Percentiles rank a stretch among this genome's conserved stretches.
Evolutionary conservation across 2,888 invertebrate species (phyloP).

Genomic region (Dusona sp.): DNA sequence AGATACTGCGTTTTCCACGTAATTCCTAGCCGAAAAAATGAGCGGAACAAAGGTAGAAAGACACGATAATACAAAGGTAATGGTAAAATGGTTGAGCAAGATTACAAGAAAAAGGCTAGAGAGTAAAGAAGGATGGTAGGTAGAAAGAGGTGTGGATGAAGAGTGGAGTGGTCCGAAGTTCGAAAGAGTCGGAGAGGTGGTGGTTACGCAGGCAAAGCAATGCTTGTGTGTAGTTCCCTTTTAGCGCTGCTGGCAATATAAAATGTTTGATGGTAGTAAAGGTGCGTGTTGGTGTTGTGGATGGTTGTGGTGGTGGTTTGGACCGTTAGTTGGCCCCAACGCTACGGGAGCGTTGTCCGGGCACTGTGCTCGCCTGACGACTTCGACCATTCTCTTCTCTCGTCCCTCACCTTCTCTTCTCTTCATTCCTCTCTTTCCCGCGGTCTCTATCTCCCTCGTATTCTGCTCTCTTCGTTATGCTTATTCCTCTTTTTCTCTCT

Average conservation of each 20-base stretch:
- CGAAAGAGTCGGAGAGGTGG: conserved; percentile 26
- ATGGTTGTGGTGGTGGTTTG: conserved; percentile 78
- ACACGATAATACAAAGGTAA: background rate
- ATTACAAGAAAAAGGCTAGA: conserved; percentile 40
- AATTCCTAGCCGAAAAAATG: background rate
- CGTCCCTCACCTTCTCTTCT: conserved; percentile 60
- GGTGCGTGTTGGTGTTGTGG: conserved; percentile 64
- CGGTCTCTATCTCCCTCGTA: conserved; percentile 41
- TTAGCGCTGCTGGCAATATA: conserved; percentile 47
- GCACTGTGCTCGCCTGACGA: conserved; percentile 76
- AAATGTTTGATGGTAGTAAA: conserved; percentile 53
- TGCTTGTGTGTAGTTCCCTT: conserved; percentile 44
- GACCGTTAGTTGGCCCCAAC: conserved; percentile 84
- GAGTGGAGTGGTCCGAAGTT: conserved; percentile 61
- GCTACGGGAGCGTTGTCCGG: conserved; percentile 84
- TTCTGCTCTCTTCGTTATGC: conserved; percentile 38
- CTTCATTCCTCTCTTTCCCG: conserved; percentile 23
- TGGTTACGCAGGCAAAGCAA: conserved; percentile 46
- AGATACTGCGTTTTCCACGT: conserved; percentile 8
- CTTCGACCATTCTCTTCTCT: conserved; percentile 74
- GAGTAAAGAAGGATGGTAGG: conserved; percentile 43
- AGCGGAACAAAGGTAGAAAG: conserved; percentile 10
- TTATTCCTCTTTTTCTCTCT: conserved; percentile 32
- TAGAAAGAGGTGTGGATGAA: conserved; percentile 72
- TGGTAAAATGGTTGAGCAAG: conserved; percentile 1